These are phyloP conservation scores for Pygocentrus nattereri DNA, from an alignment of 2,797 vertebrate genomes.

Conservation along the genomic window DNA sequence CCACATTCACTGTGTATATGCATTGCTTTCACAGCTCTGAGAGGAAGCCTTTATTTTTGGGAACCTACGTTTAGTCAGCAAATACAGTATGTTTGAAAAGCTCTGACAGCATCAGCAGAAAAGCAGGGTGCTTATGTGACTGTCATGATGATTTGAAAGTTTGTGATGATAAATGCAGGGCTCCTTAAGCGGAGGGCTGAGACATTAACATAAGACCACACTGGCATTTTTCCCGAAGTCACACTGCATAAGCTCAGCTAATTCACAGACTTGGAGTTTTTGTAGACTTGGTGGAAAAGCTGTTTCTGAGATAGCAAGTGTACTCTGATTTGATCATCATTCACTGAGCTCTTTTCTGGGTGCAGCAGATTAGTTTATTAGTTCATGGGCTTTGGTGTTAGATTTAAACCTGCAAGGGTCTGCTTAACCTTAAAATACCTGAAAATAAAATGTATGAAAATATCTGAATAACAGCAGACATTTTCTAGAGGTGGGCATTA, in stretches of 20 bases:
- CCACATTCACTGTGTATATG: constrained; percentile 20
- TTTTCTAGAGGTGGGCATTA: background rate
- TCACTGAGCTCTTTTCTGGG: background rate
- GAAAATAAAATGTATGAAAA: background rate
- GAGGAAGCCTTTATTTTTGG: constrained; percentile 8
- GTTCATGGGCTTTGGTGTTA: background rate
- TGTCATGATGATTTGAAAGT: constrained; percentile 66
- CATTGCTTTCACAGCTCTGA: constrained; percentile 21
- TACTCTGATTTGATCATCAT: constrained; percentile 14
- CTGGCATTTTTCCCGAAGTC: constrained; percentile 49
- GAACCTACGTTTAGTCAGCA: constrained; percentile 27
- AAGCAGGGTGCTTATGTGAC: constrained; percentile 56
- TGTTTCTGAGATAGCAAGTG: background rate
- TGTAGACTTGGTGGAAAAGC: constrained; percentile 14
- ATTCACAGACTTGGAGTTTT: constrained; percentile 22
- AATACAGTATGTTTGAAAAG: constrained; percentile 34
- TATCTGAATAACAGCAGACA: too few relatives aligned
- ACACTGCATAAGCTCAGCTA: constrained; percentile 23
- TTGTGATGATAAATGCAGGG: constrained; percentile 55
- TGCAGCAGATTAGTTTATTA: background rate
- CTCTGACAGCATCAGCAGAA: constrained; percentile 54
- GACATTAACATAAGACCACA: constrained; percentile 62
- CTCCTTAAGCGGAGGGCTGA: constrained; percentile 41
- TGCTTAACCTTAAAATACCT: background rate
- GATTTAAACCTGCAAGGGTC: background rate